Conservation (phyloP, 1,140 invertebrate genomes). For the Trachelipus rathkii region DNA sequence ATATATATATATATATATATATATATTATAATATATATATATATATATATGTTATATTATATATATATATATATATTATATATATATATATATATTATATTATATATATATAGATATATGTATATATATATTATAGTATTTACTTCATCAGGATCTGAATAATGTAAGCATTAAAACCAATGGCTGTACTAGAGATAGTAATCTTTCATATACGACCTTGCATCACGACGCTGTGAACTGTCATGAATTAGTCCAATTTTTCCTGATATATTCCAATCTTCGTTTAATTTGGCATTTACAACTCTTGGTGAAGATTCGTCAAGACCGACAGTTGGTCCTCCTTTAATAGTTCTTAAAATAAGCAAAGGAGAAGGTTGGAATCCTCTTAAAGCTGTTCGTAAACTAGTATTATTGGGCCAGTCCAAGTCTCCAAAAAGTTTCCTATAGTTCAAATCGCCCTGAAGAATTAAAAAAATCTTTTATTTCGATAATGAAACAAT, state of each 20-base stretch:
- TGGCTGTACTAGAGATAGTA: too few species aligned
- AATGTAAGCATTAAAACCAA: too few species aligned
- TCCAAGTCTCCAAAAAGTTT: constrained; percentile 87
- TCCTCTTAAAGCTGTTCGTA: constrained; percentile 66
- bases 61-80: too few species aligned
- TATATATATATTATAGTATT: too few species aligned
- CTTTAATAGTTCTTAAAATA: constrained; percentile 83
- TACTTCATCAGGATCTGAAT: too few species aligned
- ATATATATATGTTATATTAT: too few species aligned
- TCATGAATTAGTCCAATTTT: not conserved
- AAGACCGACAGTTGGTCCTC: constrained; percentile 81
- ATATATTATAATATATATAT: too few species aligned
- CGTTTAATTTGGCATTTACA: not conserved
- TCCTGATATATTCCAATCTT: not conserved
- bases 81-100: too few species aligned
- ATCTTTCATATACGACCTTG: too few species aligned
- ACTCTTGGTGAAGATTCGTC: constrained; percentile 50
- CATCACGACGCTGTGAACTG: not conserved
- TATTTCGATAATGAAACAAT: not conserved
- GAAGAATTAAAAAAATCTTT: not conserved
- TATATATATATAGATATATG: too few species aligned
- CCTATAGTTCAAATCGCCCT: constrained; percentile 90
- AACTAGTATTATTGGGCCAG: constrained; percentile 69
- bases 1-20: too few species aligned
- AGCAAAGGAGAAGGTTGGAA: constrained; percentile 79